A percentile compares a stretch with the other conserved stretches of the same genome.
Evolutionary conservation across 2,888 invertebrate genomes (phyloP).

Genomic region (Chrysina gloriosa): DNA sequence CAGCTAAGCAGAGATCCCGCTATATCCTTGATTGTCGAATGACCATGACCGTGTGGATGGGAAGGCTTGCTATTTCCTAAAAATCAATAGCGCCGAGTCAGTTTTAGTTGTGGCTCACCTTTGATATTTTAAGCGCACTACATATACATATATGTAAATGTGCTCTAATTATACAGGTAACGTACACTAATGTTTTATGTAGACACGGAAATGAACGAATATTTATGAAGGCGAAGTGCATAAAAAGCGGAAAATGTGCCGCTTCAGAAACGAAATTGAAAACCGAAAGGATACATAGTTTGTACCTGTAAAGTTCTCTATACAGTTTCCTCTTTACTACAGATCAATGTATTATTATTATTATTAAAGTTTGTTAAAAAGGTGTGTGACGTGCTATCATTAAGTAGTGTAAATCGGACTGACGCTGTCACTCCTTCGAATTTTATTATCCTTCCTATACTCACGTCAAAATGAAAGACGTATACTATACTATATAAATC

Average conservation of each 20-base stretch:
- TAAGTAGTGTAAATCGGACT: no score
- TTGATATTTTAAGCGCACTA: slow-evolving; percentile 19
- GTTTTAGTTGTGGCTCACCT: slow-evolving; percentile 15
- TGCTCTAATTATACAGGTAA: slow-evolving; percentile 5
- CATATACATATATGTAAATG: not conserved
- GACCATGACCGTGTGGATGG: slow-evolving; percentile 64
- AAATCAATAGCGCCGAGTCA: slow-evolving; percentile 44
- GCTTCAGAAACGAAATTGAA: no score
- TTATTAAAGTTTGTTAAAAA: no score
- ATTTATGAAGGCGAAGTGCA: not conserved
- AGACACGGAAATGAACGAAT: not conserved
- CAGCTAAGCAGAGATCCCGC: slow-evolving; percentile 69
- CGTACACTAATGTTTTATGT: not conserved
- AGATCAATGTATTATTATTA: no score
- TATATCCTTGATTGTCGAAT: slow-evolving; percentile 64
- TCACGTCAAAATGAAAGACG: no score
- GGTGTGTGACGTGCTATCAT: no score
- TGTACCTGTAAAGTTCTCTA: no score
- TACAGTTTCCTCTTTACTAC: no score
- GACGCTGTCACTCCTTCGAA: no score
- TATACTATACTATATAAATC: no score
- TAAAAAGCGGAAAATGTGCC: not conserved
- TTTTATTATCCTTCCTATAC: no score
- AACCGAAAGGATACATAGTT: no score
- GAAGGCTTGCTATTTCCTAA: slow-evolving; percentile 65